Evolutionary conservation across 2,797 vertebrate species (phyloP), one percentile per base, ranked within the genome.

Genomic region (Ciconia nigra): DNA sequence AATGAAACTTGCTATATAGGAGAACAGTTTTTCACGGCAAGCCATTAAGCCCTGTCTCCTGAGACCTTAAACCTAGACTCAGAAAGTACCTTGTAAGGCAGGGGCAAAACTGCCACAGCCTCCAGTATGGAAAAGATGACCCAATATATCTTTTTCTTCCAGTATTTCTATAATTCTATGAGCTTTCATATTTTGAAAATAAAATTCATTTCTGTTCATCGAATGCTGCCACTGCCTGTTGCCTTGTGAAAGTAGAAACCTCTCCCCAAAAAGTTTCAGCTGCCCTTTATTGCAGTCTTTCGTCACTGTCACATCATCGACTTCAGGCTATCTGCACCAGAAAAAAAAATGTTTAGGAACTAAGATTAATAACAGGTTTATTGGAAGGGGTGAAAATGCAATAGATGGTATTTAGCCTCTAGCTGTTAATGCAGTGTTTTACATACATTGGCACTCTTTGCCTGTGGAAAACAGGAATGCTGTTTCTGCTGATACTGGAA

Each of bases 201-300:
- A 89, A 63, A 82, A 86, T 92, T 93, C 10, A 85, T 95, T 96
- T 97, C 74, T 96, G 44, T 76, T 88, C 69, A 77, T 87, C 3
- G 15, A 84, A 71, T 83, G 74, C n/a, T 89, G 80, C 22, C 15
- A 22, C 41, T 85, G 81, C 57, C 73, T 92, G 83, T 93, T 82
- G 90, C 57, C 76, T 74, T 79, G 78, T 82, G 70, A 79, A 97
- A 96, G 66, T 66, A 90, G 63, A 39, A 67, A 69, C 25, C 79
- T 89, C 51, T 92, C 63, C 90, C 79, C 59, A 88, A 96, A 95
- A 97, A 98, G 88, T 87, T 96, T 88, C 87, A 83, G 37, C 44
- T 90, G 31, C 31, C 91, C 92, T 97, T 97, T 96, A 96, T 96
- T 97, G 83, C 92, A 85, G 71, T 96, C 42, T 95, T 97, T 96